Evolutionary conservation across 2,888 invertebrate species (phyloP).

Genomic region (Ophioninae sp.): DNA sequence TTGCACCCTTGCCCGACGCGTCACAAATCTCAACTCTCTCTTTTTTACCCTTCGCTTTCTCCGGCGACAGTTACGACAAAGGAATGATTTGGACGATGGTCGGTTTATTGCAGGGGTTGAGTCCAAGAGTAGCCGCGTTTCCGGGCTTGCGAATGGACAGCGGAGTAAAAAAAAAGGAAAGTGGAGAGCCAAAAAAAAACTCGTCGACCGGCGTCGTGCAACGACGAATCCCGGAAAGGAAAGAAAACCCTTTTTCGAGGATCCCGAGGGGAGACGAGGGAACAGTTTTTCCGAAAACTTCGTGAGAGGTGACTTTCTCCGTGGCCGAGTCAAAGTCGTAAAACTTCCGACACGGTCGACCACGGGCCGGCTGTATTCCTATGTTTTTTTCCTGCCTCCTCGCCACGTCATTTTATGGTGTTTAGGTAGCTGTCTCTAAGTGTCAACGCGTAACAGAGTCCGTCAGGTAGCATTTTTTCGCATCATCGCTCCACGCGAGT

Average conservation of each 20-base stretch:
- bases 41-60: slow-evolving; percentile 72
- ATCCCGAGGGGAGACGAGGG: slow-evolving; percentile 24
- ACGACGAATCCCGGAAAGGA: slow-evolving; percentile 54
- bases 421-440: slow-evolving; percentile 72
- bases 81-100: slow-evolving; percentile 69
- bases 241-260: slow-evolving; percentile 72
- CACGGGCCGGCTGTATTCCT: slow-evolving; percentile 62
- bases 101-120: slow-evolving; percentile 79
- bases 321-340: slow-evolving; percentile 70
- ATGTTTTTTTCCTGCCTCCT: slow-evolving; percentile 28
- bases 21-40: slow-evolving; percentile 68
- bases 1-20: slow-evolving; percentile 60
- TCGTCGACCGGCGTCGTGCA: slow-evolving; percentile 63
- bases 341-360: slow-evolving; percentile 70
- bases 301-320: slow-evolving; percentile 72
- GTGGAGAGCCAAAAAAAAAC: slow-evolving; percentile 67
- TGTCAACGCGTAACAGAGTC: slow-evolving; percentile 56
- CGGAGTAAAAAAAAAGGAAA: slow-evolving; percentile 73
- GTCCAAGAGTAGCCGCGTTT: slow-evolving; percentile 48
- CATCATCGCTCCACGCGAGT: slow-evolving; percentile 30
- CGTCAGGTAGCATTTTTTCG: slow-evolving; percentile 63
- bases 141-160: slow-evolving; percentile 57
- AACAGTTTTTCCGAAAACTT: slow-evolving; percentile 56
- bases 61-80: slow-evolving; percentile 65
- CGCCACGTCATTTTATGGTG: slow-evolving; percentile 74